Conservation (phyloP, 2,888 invertebrate genomes). For the Metalampra italica region DNA sequence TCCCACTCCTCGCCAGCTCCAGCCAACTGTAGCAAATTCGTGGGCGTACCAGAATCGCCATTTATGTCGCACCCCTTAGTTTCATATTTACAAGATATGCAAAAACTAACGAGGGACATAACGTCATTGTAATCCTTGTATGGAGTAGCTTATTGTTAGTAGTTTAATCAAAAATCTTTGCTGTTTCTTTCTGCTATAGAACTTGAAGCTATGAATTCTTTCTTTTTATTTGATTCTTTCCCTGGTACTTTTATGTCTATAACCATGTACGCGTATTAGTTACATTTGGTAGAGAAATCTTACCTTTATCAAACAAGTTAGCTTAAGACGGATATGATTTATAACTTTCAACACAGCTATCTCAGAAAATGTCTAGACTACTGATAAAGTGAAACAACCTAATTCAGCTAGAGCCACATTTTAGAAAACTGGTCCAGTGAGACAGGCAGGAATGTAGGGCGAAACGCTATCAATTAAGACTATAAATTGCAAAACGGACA, state of each 20-base stretch:
- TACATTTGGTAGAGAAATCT: not conserved
- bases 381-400: conserved; percentile 22
- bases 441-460: conserved; percentile 43
- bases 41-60: conserved; percentile 65
- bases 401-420: conserved; percentile 29
- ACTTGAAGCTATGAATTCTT: too few species aligned
- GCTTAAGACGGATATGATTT: not conserved
- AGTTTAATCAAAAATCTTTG: not conserved
- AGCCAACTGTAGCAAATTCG: conserved; percentile 50
- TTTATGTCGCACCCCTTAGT: conserved; percentile 56
- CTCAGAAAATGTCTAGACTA: conserved; percentile 19
- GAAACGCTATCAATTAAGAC: conserved; percentile 41
- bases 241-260: too few species aligned
- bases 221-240: too few species aligned
- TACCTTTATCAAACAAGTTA: not conserved
- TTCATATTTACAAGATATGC: conserved; percentile 14
- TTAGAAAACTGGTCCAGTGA: conserved; percentile 45
- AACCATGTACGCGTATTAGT: too few species aligned
- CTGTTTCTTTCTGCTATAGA: not conserved
- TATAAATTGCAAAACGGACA: conserved; percentile 36
- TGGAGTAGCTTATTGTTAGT: not conserved
- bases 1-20: conserved; percentile 47
- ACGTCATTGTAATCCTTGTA: not conserved
- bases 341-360: not conserved
- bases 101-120: conserved; percentile 14